These are phyloP conservation scores for Stramonita haemastoma DNA, from an alignment of 2,888 invertebrate genomes.

Conservation along the genomic window DNA sequence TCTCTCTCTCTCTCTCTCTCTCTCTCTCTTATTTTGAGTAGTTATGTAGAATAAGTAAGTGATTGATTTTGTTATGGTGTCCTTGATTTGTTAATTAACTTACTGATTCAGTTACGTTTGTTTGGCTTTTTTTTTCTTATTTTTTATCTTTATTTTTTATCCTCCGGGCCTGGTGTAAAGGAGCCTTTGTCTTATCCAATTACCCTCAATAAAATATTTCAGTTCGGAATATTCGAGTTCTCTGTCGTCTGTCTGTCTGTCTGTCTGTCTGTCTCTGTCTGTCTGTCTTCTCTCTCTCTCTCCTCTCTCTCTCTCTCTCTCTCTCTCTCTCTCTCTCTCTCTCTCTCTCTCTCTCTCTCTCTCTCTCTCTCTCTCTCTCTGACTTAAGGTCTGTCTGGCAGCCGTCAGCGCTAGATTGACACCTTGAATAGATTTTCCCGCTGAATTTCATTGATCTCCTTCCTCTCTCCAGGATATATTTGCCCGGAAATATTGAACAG, in stretches of 20 bases:
- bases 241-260: too few relatives aligned
- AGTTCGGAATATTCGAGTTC: not conserved
- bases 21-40: not conserved
- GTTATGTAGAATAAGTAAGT: not conserved
- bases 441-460: not conserved
- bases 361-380: not conserved
- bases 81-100: too few relatives aligned
- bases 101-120: too few relatives aligned
- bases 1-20: constrained; percentile 36
- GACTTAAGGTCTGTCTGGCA: not conserved
- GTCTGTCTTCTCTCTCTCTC: not conserved
- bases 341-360: constrained; percentile 32
- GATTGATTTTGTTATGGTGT: too few relatives aligned
- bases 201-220: not conserved
- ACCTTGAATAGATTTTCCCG: not conserved
- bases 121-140: too few relatives aligned
- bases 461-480: too few relatives aligned
- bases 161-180: not conserved
- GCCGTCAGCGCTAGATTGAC: not conserved
- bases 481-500: not conserved
- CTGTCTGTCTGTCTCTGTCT: too few relatives aligned
- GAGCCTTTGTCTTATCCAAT: not conserved
- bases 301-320: not conserved
- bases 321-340: not conserved
- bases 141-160: too few relatives aligned